A percentile compares a stretch with the other conserved stretches of the same genome.
Conservation (phyloP, 2,888 invertebrate genomes). For the Nemurella pictetii region DNA sequence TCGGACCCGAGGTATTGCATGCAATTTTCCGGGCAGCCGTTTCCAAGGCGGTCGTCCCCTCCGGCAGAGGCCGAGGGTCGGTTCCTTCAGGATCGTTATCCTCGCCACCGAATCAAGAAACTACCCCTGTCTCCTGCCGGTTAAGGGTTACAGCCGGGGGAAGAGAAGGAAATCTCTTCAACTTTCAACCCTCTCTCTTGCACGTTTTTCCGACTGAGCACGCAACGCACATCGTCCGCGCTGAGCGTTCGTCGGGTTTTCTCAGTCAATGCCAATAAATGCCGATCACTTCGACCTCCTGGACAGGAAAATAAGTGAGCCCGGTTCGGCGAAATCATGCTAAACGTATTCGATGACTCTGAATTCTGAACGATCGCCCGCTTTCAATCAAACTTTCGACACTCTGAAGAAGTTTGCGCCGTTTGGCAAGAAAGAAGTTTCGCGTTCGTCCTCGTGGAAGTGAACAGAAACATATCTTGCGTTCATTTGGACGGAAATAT, state of each 20-base stretch:
- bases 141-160: neutral
- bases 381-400: neutral
- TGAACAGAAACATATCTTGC: neutral
- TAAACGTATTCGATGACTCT: neutral
- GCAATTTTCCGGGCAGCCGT: neutral
- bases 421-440: neutral
- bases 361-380: neutral
- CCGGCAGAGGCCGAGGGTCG: neutral
- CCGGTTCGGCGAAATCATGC: neutral
- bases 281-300: neutral
- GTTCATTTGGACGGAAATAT: neutral
- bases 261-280: slow-evolving; percentile 11
- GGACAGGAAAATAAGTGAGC: neutral
- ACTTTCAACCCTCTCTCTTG: slow-evolving; percentile 11
- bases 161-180: slow-evolving; percentile 18
- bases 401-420: neutral
- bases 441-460: neutral
- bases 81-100: slow-evolving; percentile 25
- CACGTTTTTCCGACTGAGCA: slow-evolving; percentile 20
- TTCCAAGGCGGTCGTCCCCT: neutral
- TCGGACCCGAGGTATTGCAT: neutral
- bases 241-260: neutral
- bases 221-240: slow-evolving; percentile 4
- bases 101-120: slow-evolving; percentile 20
- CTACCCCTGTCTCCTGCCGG: slow-evolving; percentile 20